Evolutionary conservation across 2,797 vertebrate genomes (phyloP).

Genomic region (Pseudochirops cupreus): DNA sequence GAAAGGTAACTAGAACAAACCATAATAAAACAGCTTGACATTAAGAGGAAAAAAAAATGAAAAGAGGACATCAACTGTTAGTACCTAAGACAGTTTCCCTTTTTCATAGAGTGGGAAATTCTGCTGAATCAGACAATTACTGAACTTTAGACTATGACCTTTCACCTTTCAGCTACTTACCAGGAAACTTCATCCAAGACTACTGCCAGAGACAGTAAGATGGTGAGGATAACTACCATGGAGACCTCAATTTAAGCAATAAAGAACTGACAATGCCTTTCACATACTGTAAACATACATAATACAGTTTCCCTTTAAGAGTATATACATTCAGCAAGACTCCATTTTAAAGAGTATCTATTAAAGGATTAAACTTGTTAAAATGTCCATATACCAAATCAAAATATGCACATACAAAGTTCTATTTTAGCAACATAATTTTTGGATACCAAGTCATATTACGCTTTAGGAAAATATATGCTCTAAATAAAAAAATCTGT

Average conservation of each 20-base stretch:
- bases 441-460: constrained; percentile 78
- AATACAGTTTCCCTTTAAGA: constrained; percentile 70
- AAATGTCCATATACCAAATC: constrained; percentile 83
- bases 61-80: constrained; percentile 33
- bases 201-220: constrained; percentile 83
- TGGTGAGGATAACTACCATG: constrained; percentile 84
- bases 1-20: constrained; percentile 47
- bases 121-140: constrained; percentile 39
- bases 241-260: constrained; percentile 78
- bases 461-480: constrained; percentile 65
- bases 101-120: constrained; percentile 57
- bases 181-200: constrained; percentile 69
- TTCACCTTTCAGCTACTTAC: constrained; percentile 70
- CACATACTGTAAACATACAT: constrained; percentile 77
- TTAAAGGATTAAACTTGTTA: constrained; percentile 82
- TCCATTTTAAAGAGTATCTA: constrained; percentile 81
- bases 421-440: constrained; percentile 58
- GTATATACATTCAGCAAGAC: constrained; percentile 80
- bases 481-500: constrained; percentile 54
- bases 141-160: neutral
- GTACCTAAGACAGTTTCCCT: constrained; percentile 4
- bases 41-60: neutral
- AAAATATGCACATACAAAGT: constrained; percentile 64
- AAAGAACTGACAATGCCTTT: constrained; percentile 78
- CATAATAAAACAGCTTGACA: neutral